Percentiles rank a stretch among this genome's conserved stretches.
phyloP scores from a whole-genome alignment of 2,113 vertebrate species.

The Haemorhous mexicanus region DNA sequence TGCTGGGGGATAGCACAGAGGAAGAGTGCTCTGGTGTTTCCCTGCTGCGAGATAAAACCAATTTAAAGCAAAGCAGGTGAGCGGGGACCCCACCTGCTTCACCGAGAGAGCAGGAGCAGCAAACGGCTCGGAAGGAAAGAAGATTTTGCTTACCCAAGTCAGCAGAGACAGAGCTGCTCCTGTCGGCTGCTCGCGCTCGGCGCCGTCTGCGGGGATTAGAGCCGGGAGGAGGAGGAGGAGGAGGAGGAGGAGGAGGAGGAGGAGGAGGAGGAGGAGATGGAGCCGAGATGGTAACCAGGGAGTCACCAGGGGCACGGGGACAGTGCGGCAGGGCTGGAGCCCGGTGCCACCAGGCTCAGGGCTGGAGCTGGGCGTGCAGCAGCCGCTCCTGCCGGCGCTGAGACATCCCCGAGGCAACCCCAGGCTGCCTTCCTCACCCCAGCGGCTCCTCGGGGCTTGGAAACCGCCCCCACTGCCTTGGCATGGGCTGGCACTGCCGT shows the following conservation, averaged over 20 bases:
- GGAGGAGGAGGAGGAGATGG: constrained; percentile 60
- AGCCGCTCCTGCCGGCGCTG: rapidly evolving
- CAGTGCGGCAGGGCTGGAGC: rapidly evolving
- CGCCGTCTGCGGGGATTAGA: constrained; percentile 71
- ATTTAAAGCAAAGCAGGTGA: not conserved
- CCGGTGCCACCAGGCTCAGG: not conserved
- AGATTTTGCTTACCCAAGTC: constrained; percentile 66
- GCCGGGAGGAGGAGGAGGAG: constrained; percentile 44
- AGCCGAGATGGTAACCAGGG: constrained; percentile 51
- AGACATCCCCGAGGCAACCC: rapidly evolving
- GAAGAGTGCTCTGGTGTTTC: not conserved
- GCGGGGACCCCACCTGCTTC: not conserved
- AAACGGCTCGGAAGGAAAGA: not conserved
- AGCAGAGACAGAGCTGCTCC: constrained; percentile 43
- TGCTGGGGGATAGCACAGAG: not conserved
- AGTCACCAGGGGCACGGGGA: not conserved
- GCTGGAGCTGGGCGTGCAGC: rapidly evolving
- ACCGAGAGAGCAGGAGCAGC: not conserved
- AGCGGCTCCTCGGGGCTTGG: rapidly evolving
- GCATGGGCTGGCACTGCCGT: rapidly evolving
- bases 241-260: constrained; percentile 45
- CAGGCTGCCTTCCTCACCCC: not conserved
- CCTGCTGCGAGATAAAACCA: not conserved
- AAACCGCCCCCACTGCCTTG: rapidly evolving
- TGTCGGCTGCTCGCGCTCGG: constrained; percentile 14